Base-by-base conservation (phyloP, 2,888 invertebrate genomes). In the Heteromurus nitidus region DNA sequence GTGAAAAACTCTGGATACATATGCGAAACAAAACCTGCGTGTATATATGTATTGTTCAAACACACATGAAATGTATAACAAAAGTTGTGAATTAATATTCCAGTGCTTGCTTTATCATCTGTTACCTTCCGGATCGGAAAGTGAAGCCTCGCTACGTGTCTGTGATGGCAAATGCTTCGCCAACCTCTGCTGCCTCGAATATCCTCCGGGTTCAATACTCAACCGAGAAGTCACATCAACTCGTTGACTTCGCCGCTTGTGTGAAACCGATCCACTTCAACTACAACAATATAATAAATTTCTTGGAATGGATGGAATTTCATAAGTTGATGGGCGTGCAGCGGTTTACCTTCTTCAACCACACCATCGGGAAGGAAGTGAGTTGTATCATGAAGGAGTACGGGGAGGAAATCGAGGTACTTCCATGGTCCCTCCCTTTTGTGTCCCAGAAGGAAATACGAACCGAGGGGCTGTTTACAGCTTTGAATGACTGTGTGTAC, bases 401-500 rank as follows among this genome's bases (percentile, higher is more conserved):
- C 88, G 90, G 90, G 83, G 91, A 91, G 86, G 94, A 94, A 1
- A 92, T 95, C 76, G 93, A 93, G 0, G 89, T 95, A 84, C 90
- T 95, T 86, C 94, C 94, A 1, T 95, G 95, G 97, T 87, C 88
- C 67, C 91, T 96, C 86, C 94, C 96, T 82, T 94, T 96, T 91
- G 91, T 93, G 30, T 96, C 96, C 0, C 95, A 96, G 89, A 93
- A 94, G 88, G 96, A 97, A 90, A 97, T 97, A 83, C 93, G 97
- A 84, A 97, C 96, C 0, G 96, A 97, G 89, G 96, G 96, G 3
- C 92, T 96, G 83, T 97, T 97, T 89, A 96, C 96, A 0, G 96
- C 96, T 9, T 92, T 97, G 87, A 97, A 97, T 90, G 97, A 97
- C 91, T 97, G 97, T 89, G 92, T 97, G 24, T 97, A 97, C 90